Evolutionary conservation across 2,888 invertebrate species (phyloP).

Genomic region (Bibio marci): DNA sequence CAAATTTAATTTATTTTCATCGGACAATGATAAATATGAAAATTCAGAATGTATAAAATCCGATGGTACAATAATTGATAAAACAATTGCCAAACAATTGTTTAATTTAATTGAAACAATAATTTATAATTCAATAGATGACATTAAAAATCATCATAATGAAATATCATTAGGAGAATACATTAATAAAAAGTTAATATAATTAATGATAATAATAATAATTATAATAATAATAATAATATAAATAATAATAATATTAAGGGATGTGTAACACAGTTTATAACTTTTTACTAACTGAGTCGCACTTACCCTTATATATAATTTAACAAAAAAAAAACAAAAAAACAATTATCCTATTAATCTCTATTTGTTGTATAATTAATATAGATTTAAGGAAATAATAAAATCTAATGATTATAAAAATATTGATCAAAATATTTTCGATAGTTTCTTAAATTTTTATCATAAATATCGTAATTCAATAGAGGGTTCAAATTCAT

Average conservation of each 20-base stretch:
- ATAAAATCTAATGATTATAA: constrained; percentile 16
- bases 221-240: too few relatives aligned
- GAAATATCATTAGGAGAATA: constrained; percentile 22
- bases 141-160: constrained; percentile 18
- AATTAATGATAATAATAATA: neutral
- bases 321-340: too few relatives aligned
- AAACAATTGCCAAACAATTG: constrained; percentile 19
- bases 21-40: constrained; percentile 18
- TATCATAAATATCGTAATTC: constrained; percentile 32
- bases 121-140: constrained; percentile 17
- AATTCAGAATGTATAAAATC: constrained; percentile 21
- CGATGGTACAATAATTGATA: constrained; percentile 23
- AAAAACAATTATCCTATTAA: too few relatives aligned
- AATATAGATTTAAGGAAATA: constrained; percentile 11
- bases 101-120: constrained; percentile 26
- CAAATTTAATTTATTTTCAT: constrained; percentile 16
- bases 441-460: constrained; percentile 40
- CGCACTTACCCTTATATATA: too few relatives aligned
- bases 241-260: too few relatives aligned
- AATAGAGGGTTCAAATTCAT: constrained; percentile 40
- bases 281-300: too few relatives aligned
- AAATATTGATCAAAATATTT: constrained; percentile 25
- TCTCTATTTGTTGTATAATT: constrained; percentile 3
- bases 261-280: too few relatives aligned
- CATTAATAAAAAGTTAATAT: constrained; percentile 16